A percentile compares a stretch with the other conserved stretches of the same genome.
Conservation (phyloP, 2,888 invertebrate species). For the Cephus pygmeus region DNA sequence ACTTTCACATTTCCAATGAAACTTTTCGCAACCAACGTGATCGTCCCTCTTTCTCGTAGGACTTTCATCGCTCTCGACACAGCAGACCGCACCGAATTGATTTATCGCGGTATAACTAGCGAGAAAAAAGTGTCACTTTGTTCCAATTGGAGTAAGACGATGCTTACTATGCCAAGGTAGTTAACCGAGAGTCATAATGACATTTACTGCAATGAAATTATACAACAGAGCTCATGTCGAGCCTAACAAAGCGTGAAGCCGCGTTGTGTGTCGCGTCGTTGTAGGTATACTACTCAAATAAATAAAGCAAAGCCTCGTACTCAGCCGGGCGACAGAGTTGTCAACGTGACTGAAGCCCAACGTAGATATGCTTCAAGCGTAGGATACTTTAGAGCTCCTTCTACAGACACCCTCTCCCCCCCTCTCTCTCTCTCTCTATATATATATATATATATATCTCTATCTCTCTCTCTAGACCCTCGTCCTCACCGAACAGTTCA, state of each 20-base stretch:
- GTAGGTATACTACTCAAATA: neutral
- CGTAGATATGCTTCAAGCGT: neutral
- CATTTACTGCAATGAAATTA: neutral
- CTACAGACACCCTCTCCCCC: neutral
- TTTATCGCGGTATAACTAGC: neutral
- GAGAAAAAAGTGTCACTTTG: neutral
- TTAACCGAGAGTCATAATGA: neutral
- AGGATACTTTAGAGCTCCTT: neutral
- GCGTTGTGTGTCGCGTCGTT: neutral
- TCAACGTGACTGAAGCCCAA: neutral
- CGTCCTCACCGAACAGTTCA: neutral
- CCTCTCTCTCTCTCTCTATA: too few relatives aligned
- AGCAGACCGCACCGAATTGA: neutral
- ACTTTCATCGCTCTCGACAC: neutral
- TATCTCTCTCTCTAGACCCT: too few relatives aligned
- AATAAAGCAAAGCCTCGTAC: neutral
- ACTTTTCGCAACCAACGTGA: neutral
- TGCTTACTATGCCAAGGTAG: neutral
- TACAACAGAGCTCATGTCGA: neutral
- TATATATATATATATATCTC: too few relatives aligned
- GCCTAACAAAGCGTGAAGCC: neutral
- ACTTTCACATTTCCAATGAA: neutral
- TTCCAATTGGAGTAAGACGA: neutral
- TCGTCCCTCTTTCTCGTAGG: neutral
- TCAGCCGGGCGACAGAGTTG: neutral